A percentile compares a stretch with the other conserved stretches of the same genome.
Conservation (phyloP, 1,140 invertebrate genomes). For the Vollenhovia emeryi region DNA sequence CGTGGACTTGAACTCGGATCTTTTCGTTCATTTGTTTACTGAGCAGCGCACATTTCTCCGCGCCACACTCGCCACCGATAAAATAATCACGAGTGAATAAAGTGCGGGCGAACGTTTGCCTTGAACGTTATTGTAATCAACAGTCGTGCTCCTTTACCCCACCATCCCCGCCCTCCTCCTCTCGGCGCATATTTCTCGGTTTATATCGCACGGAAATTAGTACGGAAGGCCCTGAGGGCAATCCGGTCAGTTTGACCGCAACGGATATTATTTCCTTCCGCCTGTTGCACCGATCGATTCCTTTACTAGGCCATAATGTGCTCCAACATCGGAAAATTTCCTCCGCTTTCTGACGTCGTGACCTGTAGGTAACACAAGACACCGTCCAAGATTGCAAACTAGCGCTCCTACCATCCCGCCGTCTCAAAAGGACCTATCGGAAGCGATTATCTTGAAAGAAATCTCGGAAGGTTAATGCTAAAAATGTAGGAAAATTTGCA, state of each 20-base stretch:
- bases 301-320: constrained; percentile 34
- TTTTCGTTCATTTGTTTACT: no score
- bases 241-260: constrained; percentile 37
- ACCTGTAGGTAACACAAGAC: constrained; percentile 51
- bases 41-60: no score
- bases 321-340: constrained; percentile 41
- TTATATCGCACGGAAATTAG: constrained; percentile 31
- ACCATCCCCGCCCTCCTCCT: neutral
- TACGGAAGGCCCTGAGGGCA: neutral
- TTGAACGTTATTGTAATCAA: neutral
- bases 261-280: constrained; percentile 71
- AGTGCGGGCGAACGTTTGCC: neutral
- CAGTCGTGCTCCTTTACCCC: neutral
- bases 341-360: constrained; percentile 35
- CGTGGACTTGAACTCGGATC: no score
- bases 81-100: neutral
- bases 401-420: neutral
- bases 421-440: neutral
- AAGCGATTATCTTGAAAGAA: constrained; percentile 22
- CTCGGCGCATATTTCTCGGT: constrained; percentile 17
- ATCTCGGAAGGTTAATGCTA: neutral
- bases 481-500: neutral
- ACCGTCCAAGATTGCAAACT: neutral
- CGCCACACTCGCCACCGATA: no score
- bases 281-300: constrained; percentile 70